These are phyloP conservation scores for Acridotheres tristis DNA, from an alignment of 2,797 vertebrate genomes.

Conservation along the genomic window DNA sequence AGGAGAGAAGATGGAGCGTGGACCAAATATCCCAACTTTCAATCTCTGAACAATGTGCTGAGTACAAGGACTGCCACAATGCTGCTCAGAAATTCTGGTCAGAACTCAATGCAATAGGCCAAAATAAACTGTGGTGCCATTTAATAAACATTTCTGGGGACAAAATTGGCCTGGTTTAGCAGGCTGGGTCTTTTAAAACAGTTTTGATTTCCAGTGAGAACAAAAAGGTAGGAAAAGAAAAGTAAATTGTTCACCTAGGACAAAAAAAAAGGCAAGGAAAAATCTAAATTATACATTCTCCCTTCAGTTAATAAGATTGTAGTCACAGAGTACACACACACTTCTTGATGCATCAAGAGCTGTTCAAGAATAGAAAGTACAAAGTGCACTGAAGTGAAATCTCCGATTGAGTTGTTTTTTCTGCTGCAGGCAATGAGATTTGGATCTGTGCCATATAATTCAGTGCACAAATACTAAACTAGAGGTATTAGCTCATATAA, in stretches of 20 bases:
- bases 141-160: neutral
- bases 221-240: neutral
- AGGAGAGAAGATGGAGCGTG: neutral
- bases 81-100: neutral
- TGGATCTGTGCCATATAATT: constrained; percentile 14
- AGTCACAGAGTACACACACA: neutral
- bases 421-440: constrained; percentile 1
- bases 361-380: constrained; percentile 6
- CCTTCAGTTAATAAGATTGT: neutral
- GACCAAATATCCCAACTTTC: neutral
- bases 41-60: neutral
- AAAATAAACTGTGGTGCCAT: neutral
- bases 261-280: constrained; percentile 1
- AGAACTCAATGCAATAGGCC: neutral
- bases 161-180: neutral
- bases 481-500: neutral
- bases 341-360: neutral
- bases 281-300: neutral
- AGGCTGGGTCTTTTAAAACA: neutral
- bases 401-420: neutral
- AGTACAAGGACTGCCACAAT: neutral
- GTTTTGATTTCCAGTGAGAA: neutral
- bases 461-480: neutral
- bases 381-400: constrained; percentile 3
- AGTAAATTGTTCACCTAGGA: neutral